These are phyloP conservation scores for Pseudolaguvia tuberculata DNA, from an alignment of 2,113 vertebrate genomes.

Conservation along the genomic window DNA sequence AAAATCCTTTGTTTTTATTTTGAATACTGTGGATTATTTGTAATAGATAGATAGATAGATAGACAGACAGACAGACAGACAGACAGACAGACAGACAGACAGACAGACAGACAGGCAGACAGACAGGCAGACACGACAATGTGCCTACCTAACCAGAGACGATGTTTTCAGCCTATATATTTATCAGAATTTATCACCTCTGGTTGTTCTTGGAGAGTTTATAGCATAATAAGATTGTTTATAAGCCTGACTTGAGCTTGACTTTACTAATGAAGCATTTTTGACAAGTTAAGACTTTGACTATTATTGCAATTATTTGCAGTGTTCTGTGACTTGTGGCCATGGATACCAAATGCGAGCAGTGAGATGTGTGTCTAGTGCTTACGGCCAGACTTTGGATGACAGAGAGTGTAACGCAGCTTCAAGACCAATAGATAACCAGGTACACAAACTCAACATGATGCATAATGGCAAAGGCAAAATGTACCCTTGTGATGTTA, in stretches of 20 bases:
- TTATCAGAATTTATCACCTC: no score
- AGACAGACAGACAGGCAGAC: no score
- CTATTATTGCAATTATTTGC: slow-evolving; percentile 9
- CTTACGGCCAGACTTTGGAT: slow-evolving; percentile 64
- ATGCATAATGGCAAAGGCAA: not conserved
- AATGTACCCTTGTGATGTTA: not conserved
- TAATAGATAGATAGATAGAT: no score
- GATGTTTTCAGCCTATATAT: no score
- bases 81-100: no score
- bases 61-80: no score
- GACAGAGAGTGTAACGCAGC: slow-evolving; percentile 79
- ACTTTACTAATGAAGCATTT: not conserved
- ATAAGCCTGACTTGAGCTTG: not conserved
- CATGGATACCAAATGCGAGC: slow-evolving; percentile 83
- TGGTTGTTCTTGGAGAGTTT: not conserved
- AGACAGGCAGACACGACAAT: no score
- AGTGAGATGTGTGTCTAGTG: slow-evolving; percentile 78
- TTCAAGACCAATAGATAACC: slow-evolving; percentile 78
- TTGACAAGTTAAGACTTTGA: not conserved
- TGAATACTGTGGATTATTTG: no score
- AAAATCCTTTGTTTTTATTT: no score
- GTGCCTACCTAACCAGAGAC: no score
- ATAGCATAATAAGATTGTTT: not conserved
- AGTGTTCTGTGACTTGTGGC: slow-evolving; percentile 88
- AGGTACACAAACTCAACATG: slow-evolving; percentile 63